A percentile compares a stretch with the other conserved stretches of the same genome.
These are phyloP conservation scores for Acanthosoma haemorrhoidale DNA, from an alignment of 2,888 invertebrate species.

Conservation along the genomic window DNA sequence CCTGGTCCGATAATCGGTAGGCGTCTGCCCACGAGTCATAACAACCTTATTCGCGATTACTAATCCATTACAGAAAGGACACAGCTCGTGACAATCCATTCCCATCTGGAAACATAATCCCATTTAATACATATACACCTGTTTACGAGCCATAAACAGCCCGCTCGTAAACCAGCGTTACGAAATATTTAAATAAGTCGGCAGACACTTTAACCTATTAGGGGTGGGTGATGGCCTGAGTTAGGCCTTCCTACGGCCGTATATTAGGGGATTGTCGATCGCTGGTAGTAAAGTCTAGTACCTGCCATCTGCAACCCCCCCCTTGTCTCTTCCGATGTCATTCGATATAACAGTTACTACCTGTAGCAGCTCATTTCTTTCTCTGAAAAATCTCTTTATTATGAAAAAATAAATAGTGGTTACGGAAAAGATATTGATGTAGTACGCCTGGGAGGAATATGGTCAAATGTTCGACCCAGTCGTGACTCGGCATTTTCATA, in stretches of 20 bases:
- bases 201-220: constrained; percentile 5
- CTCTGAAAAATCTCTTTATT: too few relatives aligned
- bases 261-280: constrained; percentile 14
- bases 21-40: neutral
- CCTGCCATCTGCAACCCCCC: neutral
- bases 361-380: too few relatives aligned
- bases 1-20: neutral
- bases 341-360: too few relatives aligned
- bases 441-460: too few relatives aligned
- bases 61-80: neutral
- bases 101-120: neutral
- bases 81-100: too few relatives aligned
- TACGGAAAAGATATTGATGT: too few relatives aligned
- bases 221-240: neutral
- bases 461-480: too few relatives aligned
- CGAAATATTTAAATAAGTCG: constrained; percentile 17
- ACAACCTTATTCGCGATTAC: neutral
- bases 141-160: constrained; percentile 16
- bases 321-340: too few relatives aligned
- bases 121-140: constrained; percentile 17
- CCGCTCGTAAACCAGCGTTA: constrained; percentile 7
- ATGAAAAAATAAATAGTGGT: too few relatives aligned
- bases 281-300: neutral
- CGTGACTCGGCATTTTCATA: too few relatives aligned
- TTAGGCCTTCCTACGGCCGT: constrained; percentile 11